Evolutionary conservation across 2,888 invertebrate genomes (phyloP).

Genomic region (Tortrix viridana): DNA sequence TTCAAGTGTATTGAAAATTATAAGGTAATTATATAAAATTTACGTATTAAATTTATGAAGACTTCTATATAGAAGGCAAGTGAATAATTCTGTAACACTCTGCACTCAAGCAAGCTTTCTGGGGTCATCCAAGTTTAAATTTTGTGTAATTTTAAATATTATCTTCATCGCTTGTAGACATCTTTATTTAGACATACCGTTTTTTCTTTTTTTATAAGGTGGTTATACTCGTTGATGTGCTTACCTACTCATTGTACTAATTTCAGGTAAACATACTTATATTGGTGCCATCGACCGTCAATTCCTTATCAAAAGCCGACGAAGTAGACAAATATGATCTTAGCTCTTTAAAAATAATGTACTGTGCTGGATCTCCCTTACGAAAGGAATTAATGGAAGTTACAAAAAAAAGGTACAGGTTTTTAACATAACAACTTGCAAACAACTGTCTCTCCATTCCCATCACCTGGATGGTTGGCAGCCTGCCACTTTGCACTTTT

Average conservation of each 20-base stretch:
- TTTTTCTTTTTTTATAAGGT: not conserved
- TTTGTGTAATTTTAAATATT: too few relatives aligned
- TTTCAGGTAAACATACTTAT: conserved; percentile 64
- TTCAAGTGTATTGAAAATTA: conserved; percentile 54
- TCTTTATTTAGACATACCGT: not conserved
- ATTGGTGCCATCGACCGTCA: conserved; percentile 57
- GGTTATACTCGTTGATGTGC: not conserved
- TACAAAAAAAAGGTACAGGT: conserved; percentile 61
- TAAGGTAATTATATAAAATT: conserved; percentile 45
- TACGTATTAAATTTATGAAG: too few relatives aligned
- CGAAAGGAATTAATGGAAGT: conserved; percentile 63
- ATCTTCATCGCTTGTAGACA: too few relatives aligned
- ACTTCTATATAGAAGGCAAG: too few relatives aligned
- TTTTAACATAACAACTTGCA: not conserved
- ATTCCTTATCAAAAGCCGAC: conserved; percentile 55
- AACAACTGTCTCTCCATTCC: too few relatives aligned
- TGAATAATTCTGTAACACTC: too few relatives aligned
- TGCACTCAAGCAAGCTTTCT: too few relatives aligned
- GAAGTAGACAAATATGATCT: conserved; percentile 53
- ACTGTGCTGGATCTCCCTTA: conserved; percentile 64
- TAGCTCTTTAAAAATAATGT: conserved; percentile 63
- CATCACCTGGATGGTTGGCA: too few relatives aligned
- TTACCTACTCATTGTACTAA: conserved; percentile 27
- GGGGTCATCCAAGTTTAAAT: too few relatives aligned
- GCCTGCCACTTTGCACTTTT: too few relatives aligned